These are phyloP conservation scores for Muntiacus muntjak DNA, from an alignment of 2,113 vertebrate species.

Conservation along the genomic window DNA sequence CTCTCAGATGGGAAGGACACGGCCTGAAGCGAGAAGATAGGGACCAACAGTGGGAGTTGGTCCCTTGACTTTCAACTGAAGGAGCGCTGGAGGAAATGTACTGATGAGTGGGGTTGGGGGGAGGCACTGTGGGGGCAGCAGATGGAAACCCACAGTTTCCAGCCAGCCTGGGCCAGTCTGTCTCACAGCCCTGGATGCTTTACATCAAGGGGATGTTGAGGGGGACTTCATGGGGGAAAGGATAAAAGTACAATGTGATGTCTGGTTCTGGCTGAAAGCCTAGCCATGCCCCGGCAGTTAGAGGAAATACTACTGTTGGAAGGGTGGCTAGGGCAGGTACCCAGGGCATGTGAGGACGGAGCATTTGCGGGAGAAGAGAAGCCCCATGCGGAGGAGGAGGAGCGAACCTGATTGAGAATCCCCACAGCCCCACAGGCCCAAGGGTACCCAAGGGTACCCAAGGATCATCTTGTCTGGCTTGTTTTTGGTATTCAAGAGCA, in stretches of 20 bases:
- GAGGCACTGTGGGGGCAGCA: not conserved
- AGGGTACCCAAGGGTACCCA: not conserved
- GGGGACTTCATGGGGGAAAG: not conserved
- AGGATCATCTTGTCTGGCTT: not conserved
- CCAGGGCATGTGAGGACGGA: accelerated
- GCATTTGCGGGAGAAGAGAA: not conserved
- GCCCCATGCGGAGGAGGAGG: not conserved
- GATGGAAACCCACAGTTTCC: not conserved
- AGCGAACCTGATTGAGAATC: not conserved
- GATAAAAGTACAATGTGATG: not conserved
- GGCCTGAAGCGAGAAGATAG: not conserved
- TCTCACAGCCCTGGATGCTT: not conserved
- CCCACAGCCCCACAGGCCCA: not conserved
- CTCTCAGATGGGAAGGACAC: not conserved
- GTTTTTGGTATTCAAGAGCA: not conserved
- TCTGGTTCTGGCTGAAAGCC: not conserved
- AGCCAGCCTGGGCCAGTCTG: not conserved
- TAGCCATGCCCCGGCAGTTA: too few species aligned
- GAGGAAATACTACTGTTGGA: not conserved
- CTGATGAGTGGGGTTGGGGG: not conserved
- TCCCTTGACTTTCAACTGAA: not conserved
- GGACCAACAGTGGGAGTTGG: not conserved
- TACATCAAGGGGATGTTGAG: accelerated
- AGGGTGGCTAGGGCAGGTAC: not conserved
- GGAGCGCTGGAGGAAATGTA: not conserved